A percentile compares a stretch with the other conserved stretches of the same genome.
Evolutionary conservation across 2,113 vertebrate species (phyloP).

Genomic region (Vulpes vulpes): DNA sequence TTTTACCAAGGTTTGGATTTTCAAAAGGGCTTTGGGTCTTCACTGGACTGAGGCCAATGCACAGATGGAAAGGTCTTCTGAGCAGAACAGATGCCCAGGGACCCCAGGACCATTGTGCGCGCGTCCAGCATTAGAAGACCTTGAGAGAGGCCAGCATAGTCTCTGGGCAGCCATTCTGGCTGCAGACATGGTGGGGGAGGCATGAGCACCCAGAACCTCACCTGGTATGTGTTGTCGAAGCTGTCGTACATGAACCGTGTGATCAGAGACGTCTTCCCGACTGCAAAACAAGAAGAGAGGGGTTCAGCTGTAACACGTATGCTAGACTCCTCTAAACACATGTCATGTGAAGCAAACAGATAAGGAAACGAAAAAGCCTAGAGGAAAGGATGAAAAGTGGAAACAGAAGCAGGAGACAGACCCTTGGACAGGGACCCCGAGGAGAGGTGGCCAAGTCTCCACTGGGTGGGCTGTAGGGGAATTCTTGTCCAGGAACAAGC

Average conservation of each 20-base stretch:
- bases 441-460: rapidly evolving
- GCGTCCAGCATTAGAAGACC: not conserved
- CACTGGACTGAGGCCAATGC: not conserved
- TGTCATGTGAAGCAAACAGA: not conserved
- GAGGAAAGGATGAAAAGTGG: not conserved
- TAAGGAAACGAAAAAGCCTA: not conserved
- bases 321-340: not conserved
- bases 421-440: not conserved
- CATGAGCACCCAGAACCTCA: conserved; percentile 75
- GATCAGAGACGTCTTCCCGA: conserved; percentile 96
- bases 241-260: conserved; percentile 98
- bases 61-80: not conserved
- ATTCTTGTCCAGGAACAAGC: not conserved
- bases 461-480: not conserved
- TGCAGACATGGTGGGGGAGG: rapidly evolving
- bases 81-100: not conserved
- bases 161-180: not conserved
- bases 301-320: not conserved
- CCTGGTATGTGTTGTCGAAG: conserved; percentile 97
- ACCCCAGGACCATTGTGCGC: not conserved
- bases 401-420: not conserved
- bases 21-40: not conserved
- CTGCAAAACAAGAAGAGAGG: conserved; percentile 88
- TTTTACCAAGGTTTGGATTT: not conserved
- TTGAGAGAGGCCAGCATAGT: not conserved